Percentiles rank a stretch among this genome's conserved stretches.
phyloP scores from a whole-genome alignment of 2,888 invertebrate species.

The Nomada lathburiana region DNA sequence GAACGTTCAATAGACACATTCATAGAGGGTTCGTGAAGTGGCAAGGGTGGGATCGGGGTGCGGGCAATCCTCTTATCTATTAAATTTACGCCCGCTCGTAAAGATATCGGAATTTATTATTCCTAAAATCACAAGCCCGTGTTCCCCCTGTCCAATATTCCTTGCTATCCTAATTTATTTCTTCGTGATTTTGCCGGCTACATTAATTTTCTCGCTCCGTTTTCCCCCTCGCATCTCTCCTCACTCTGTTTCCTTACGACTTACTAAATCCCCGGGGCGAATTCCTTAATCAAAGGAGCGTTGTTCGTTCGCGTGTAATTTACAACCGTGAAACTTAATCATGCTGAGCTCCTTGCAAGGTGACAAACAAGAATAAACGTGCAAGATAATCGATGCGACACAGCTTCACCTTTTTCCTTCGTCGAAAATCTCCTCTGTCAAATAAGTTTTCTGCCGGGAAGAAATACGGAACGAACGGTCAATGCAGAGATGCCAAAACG shows the following conservation, averaged over 20 bases:
- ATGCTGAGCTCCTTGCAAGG: background rate
- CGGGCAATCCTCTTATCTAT: conserved; percentile 40
- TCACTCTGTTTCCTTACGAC: conserved; percentile 44
- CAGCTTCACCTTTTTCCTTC: background rate
- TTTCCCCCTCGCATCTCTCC: conserved; percentile 20
- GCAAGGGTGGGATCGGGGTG: no score
- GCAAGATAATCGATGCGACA: conserved; percentile 19
- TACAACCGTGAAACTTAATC: conserved; percentile 52
- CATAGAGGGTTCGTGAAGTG: background rate
- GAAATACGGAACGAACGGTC: background rate
- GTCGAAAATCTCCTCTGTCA: background rate
- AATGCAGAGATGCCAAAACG: background rate
- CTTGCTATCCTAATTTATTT: conserved; percentile 59
- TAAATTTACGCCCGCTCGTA: conserved; percentile 63
- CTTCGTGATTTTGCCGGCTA: conserved; percentile 56
- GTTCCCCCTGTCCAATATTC: conserved; percentile 55
- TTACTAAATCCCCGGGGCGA: conserved; percentile 41
- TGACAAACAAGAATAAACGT: background rate
- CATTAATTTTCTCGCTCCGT: conserved; percentile 56
- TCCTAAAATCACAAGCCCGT: conserved; percentile 61
- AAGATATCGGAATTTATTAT: conserved; percentile 69
- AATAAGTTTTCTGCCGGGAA: background rate
- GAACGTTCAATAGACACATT: conserved; percentile 42
- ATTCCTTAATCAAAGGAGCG: conserved; percentile 57
- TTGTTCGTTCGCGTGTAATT: conserved; percentile 54